Evolutionary conservation across 2,888 invertebrate species (phyloP).

Genomic region (Pheosia tremula): DNA sequence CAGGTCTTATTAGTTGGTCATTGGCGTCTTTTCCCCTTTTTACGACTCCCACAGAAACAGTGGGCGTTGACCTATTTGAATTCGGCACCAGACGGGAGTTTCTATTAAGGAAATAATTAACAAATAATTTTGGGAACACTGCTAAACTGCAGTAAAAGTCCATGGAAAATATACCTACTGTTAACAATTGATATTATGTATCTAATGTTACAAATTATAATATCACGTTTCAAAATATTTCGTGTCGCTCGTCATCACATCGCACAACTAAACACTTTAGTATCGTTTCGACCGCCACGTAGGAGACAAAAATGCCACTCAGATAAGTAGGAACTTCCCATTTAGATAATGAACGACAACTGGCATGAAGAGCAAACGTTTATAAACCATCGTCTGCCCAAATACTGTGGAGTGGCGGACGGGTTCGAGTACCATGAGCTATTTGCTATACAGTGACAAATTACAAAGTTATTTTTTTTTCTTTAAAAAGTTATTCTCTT

Average conservation of each 20-base stretch:
- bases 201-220: no score
- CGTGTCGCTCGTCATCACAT: background rate
- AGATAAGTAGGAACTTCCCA: slow-evolving; percentile 71
- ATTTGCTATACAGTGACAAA: background rate
- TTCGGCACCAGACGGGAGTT: no score
- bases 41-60: no score
- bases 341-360: slow-evolving; percentile 61
- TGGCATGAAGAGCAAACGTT: slow-evolving; percentile 34
- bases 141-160: no score
- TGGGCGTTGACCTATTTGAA: no score
- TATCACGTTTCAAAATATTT: background rate
- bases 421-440: background rate
- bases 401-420: slow-evolving; percentile 23
- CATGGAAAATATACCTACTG: no score
- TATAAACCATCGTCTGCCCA: slow-evolving; percentile 20
- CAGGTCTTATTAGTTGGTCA: no score
- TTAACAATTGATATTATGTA: no score
- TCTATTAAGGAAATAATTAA: no score
- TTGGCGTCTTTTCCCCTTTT: no score
- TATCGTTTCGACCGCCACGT: slow-evolving; percentile 32
- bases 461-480: background rate
- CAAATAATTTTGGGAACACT: no score
- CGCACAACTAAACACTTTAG: background rate
- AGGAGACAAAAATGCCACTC: slow-evolving; percentile 63
- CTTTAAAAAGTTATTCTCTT: no score